Evolutionary conservation across 2,797 vertebrate species (phyloP), one percentile per base, ranked within the genome.

Genomic region (Helostoma temminkii): DNA sequence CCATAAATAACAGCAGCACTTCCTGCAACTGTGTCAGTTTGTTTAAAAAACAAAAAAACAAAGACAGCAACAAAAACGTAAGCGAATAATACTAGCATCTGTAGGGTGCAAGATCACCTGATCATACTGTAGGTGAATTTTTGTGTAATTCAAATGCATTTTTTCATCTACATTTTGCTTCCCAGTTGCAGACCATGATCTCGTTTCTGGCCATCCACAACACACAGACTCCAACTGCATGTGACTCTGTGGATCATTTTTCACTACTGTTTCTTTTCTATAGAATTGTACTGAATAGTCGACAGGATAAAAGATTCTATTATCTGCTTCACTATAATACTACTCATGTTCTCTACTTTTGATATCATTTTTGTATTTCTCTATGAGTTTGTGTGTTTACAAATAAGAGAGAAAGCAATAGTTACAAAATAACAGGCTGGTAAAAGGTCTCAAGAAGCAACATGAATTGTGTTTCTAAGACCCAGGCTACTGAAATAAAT

Each of bases 181-280:
- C 11, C 56, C n/a, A 22, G 4, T 5, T 32, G 28, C 45, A 76
- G 54, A 41, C 46, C 45, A 53, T 2, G 22, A 52, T 37, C 56
- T 55, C 28, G 42, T 9, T 48, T 61, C 45, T 69, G 32, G 58
- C 24, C 9, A 32, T 74, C 73, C 71, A 42, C 76, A 48, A 82
- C 81, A 37, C 61, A 64, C 79, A 72, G 52, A 55, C 68, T 73
- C 66, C 2, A 36, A 67, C 55, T 55, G 63, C 15, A 24, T 68
- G 36, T 50, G 26, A n/a, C 7, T 59, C 18, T 26, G 34, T 50
- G 45, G 42, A 14, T 41, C 54, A 54, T 22, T n/a, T 42, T 58
- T 8, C 26, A n/a, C 16, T 5, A n/a, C 30, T 30, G 16, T 26
- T 65, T 68, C 41, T 19, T 59, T 9, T 16, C 39, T 36, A 14